Conservation (phyloP, 2,888 invertebrate genomes). For the Plagodis pulveraria region DNA sequence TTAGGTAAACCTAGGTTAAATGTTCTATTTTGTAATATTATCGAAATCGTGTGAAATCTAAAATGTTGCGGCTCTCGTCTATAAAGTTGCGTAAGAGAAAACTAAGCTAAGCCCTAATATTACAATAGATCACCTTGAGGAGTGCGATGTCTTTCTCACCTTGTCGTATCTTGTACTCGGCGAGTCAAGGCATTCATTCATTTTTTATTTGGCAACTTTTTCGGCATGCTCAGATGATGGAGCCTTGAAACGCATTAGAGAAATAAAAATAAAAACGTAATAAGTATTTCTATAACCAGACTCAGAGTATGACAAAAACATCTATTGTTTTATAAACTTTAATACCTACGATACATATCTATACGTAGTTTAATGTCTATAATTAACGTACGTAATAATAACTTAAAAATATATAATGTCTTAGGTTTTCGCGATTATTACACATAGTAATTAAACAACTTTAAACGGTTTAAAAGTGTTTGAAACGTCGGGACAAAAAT, state of each 20-base stretch:
- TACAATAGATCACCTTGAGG: constrained; percentile 48
- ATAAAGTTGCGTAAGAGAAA: constrained; percentile 20
- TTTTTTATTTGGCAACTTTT: constrained; percentile 51
- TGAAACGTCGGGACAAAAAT: no score
- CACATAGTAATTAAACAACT: no score
- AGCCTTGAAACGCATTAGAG: constrained; percentile 41
- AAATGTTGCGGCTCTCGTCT: background rate
- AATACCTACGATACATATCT: no score
- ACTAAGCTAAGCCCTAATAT: constrained; percentile 27
- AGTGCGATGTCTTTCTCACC: constrained; percentile 59
- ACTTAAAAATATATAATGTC: no score
- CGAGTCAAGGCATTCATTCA: constrained; percentile 54
- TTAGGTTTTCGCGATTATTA: no score
- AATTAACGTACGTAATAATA: no score
- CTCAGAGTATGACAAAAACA: constrained; percentile 1
- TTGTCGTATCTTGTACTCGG: constrained; percentile 35
- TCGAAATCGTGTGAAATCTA: constrained; percentile 10
- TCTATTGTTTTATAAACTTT: constrained; percentile 8
- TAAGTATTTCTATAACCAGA: constrained; percentile 5
- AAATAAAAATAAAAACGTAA: constrained; percentile 29
- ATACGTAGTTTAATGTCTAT: no score
- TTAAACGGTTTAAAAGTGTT: no score
- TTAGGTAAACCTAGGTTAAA: background rate
- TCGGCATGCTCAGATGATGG: constrained; percentile 33
- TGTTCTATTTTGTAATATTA: background rate